Conservation (phyloP, 2,888 invertebrate species). For the Athalia rosae region DNA sequence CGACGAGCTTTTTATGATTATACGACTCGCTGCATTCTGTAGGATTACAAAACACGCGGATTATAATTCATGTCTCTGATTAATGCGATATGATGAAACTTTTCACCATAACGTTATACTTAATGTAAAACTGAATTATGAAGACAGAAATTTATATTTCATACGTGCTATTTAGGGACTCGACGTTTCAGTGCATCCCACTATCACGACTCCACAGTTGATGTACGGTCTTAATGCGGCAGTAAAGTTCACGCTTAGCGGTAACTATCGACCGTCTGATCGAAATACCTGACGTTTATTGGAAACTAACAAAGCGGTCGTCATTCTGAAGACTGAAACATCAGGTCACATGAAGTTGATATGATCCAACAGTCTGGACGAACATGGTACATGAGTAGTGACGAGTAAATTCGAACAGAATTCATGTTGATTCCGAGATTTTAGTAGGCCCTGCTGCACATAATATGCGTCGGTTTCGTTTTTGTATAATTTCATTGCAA, state of each 20-base stretch:
- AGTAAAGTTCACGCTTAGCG: constrained; percentile 30
- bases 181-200: too few relatives aligned
- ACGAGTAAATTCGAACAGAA: too few relatives aligned
- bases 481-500: too few relatives aligned
- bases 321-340: constrained; percentile 15
- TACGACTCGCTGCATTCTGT: too few relatives aligned
- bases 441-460: too few relatives aligned
- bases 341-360: not conserved
- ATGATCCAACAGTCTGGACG: too few relatives aligned
- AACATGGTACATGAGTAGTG: too few relatives aligned
- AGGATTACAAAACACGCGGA: not conserved
- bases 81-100: constrained; percentile 1
- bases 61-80: not conserved
- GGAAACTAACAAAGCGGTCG: constrained; percentile 13
- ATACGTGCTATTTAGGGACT: not conserved
- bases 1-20: too few relatives aligned
- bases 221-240: not conserved
- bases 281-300: constrained; percentile 38
- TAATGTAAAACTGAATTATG: not conserved
- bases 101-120: not conserved
- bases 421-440: too few relatives aligned
- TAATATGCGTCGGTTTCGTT: too few relatives aligned
- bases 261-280: constrained; percentile 27
- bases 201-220: too few relatives aligned
- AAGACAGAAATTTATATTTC: constrained; percentile 17